These are phyloP conservation scores for Motacilla alba DNA, from an alignment of 2,113 vertebrate genomes.

Conservation along the genomic window DNA sequence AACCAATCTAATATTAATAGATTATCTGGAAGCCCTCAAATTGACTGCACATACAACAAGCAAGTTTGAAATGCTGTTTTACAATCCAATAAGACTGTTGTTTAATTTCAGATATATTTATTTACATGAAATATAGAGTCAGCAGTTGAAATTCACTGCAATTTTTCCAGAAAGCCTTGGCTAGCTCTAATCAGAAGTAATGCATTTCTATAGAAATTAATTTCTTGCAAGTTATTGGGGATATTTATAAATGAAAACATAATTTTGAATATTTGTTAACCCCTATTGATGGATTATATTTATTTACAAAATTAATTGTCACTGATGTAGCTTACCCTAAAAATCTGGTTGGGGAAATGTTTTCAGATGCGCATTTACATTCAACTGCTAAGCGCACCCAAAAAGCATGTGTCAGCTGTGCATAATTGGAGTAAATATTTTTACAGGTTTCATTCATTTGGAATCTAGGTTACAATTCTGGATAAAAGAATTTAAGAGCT, in stretches of 20 bases:
- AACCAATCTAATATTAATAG: background rate
- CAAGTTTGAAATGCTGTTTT: background rate
- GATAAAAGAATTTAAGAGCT: constrained; percentile 16
- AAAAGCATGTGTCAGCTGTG: background rate
- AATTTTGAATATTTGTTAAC: background rate
- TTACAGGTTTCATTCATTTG: constrained; percentile 38
- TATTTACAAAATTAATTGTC: background rate
- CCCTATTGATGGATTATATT: background rate
- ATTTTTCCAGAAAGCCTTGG: background rate
- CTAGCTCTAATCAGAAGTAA: background rate
- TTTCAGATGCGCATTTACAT: background rate
- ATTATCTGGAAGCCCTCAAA: background rate
- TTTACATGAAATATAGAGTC: background rate
- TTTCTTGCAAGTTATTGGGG: background rate
- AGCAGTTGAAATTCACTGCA: background rate
- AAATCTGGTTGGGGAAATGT: background rate
- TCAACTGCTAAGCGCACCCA: background rate
- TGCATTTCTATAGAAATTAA: background rate
- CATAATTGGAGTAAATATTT: constrained; percentile 33
- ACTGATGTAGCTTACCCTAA: background rate
- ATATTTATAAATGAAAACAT: background rate
- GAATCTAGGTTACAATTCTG: background rate
- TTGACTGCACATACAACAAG: background rate
- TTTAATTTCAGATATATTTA: background rate
- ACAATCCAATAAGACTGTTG: background rate